Conservation (phyloP, 1,140 invertebrate genomes). For the Hestina assimilis region DNA sequence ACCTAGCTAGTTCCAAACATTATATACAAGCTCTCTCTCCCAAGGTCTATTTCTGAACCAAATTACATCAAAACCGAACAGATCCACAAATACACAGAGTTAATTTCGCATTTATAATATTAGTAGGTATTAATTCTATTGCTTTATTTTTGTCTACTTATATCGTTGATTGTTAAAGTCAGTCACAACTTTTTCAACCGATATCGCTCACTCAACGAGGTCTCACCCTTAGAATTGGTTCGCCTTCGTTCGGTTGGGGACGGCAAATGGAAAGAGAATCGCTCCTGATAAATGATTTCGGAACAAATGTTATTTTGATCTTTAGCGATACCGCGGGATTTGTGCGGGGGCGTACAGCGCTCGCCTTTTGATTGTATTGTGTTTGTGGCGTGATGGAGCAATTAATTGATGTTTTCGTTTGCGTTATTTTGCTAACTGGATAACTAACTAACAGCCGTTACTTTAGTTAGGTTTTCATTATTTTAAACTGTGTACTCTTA, state of each 20-base stretch:
- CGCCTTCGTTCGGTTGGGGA: conserved; percentile 37
- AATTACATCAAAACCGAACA: too few relatives aligned
- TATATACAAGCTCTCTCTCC: too few relatives aligned
- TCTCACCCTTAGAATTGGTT: conserved; percentile 22
- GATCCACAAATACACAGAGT: too few relatives aligned
- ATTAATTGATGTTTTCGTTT: conserved; percentile 20
- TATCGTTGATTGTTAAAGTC: too few relatives aligned
- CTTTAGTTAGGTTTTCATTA: too few relatives aligned
- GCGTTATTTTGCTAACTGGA: too few relatives aligned
- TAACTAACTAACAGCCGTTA: too few relatives aligned
- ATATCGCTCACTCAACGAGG: not conserved
- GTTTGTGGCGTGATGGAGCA: conserved; percentile 13
- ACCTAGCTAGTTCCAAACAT: too few relatives aligned
- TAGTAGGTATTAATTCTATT: too few relatives aligned
- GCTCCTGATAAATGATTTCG: conserved; percentile 71
- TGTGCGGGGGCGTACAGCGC: conserved; percentile 54
- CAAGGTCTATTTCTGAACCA: too few relatives aligned
- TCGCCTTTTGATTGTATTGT: conserved; percentile 49
- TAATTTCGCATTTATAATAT: too few relatives aligned
- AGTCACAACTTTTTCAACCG: conserved; percentile 4
- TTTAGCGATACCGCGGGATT: conserved; percentile 60
- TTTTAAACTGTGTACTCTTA: too few relatives aligned
- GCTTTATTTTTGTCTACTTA: not conserved
- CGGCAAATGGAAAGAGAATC: conserved; percentile 68
- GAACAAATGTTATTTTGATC: conserved; percentile 75